Evolutionary conservation across 2,888 invertebrate species (phyloP).

Genomic region (Cheilosia scutellata): DNA sequence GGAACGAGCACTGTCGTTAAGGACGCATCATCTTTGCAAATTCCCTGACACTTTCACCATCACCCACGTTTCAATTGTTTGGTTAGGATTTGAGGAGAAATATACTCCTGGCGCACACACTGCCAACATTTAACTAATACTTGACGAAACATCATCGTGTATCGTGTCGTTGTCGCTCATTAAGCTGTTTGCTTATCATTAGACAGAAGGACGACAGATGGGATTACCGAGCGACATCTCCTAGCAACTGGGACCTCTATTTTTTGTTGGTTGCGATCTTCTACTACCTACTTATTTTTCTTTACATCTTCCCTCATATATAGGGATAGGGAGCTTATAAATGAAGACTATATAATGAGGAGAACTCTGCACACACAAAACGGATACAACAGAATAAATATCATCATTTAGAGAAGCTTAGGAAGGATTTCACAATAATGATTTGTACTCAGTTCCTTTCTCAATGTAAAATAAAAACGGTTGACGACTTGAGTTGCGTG

Average conservation of each 20-base stretch:
- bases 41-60: constrained; percentile 27
- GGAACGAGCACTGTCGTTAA: constrained; percentile 18
- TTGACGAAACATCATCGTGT: constrained; percentile 46
- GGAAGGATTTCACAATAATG: constrained; percentile 63
- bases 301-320: constrained; percentile 6
- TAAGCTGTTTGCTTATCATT: constrained; percentile 76
- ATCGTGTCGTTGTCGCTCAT: constrained; percentile 69
- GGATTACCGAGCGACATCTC: constrained; percentile 67
- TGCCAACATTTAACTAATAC: constrained; percentile 59
- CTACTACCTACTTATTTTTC: constrained; percentile 2
- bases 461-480: background rate
- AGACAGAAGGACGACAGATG: constrained; percentile 73
- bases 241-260: constrained; percentile 54
- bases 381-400: constrained; percentile 62
- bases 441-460: constrained; percentile 39
- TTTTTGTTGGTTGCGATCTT: constrained; percentile 28
- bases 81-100: constrained; percentile 25
- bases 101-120: constrained; percentile 3
- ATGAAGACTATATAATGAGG: constrained; percentile 65
- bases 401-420: constrained; percentile 73
- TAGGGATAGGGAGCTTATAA: constrained; percentile 57
- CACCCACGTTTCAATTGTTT: constrained; percentile 43
- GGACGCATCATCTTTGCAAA: constrained; percentile 35
- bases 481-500: constrained; percentile 50
- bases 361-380: constrained; percentile 38